These are phyloP conservation scores for Phortica variegata DNA, from an alignment of 1,140 invertebrate genomes.

Conservation along the genomic window DNA sequence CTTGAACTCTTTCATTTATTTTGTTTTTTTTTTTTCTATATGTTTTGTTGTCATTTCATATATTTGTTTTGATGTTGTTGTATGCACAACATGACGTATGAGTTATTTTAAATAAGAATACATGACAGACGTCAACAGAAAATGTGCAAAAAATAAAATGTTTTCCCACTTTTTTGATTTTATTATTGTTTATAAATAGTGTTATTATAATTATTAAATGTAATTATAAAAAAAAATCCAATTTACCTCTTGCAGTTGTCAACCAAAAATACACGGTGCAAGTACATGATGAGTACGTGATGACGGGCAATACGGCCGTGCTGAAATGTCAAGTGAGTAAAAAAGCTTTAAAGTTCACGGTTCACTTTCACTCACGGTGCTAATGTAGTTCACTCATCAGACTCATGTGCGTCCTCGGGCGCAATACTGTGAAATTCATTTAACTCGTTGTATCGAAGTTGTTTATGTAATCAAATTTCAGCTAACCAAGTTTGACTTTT, in stretches of 20 bases:
- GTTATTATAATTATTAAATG: not conserved
- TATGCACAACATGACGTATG: slow-evolving; percentile 23
- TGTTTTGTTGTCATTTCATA: slow-evolving; percentile 6
- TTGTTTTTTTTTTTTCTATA: not conserved
- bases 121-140: too few relatives aligned
- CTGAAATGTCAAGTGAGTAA: slow-evolving; percentile 70
- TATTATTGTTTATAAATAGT: slow-evolving; percentile 1
- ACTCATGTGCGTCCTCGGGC: too few relatives aligned
- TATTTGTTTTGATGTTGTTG: too few relatives aligned
- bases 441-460: slow-evolving; percentile 33
- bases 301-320: slow-evolving; percentile 82
- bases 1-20: slow-evolving; percentile 15
- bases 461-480: slow-evolving; percentile 14
- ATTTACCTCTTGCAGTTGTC: slow-evolving; percentile 66
- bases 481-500: not conserved
- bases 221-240: slow-evolving; percentile 26
- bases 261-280: slow-evolving; percentile 84
- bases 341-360: not conserved
- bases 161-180: not conserved
- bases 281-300: slow-evolving; percentile 85
- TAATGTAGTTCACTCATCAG: slow-evolving; percentile 5
- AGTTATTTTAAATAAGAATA: slow-evolving; percentile 13
- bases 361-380: slow-evolving; percentile 2
- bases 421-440: slow-evolving; percentile 23
- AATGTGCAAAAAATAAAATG: too few relatives aligned